phyloP scores from a whole-genome alignment of 1,140 invertebrate genomes.

The Drosophila sechellia region DNA sequence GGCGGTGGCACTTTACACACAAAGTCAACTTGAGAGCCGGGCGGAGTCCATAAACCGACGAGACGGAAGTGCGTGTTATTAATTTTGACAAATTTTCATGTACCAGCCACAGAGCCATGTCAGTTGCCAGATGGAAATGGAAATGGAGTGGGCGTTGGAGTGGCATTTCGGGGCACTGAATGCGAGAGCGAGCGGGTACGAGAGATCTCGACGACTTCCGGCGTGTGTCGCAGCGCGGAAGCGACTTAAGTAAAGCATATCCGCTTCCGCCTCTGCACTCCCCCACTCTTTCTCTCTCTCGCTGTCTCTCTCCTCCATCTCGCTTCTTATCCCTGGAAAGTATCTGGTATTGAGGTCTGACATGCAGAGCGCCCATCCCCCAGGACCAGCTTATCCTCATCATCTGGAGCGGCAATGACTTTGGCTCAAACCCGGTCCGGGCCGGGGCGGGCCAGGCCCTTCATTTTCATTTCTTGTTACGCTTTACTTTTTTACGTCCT shows the following conservation, averaged over 20 bases:
- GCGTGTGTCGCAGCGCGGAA: conserved; percentile 78
- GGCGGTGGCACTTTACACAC: conserved; percentile 24
- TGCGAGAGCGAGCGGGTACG: neutral
- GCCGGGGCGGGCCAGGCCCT: conserved; percentile 49
- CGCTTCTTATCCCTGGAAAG: conserved; percentile 22
- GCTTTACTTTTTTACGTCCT: conserved; percentile 72
- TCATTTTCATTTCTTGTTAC: conserved; percentile 82
- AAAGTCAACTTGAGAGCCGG: conserved; percentile 22
- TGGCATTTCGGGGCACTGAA: conserved; percentile 4
- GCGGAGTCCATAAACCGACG: conserved; percentile 65
- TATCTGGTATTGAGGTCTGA: conserved; percentile 52
- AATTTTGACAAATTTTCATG: conserved; percentile 84
- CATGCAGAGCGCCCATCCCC: conserved; percentile 50
- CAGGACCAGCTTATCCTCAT: conserved; percentile 32
- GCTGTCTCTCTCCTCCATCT: neutral
- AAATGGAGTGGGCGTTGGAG: conserved; percentile 27
- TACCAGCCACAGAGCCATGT: conserved; percentile 43
- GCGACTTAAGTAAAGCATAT: conserved; percentile 83
- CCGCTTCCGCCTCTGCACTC: conserved; percentile 74
- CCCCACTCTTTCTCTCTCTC: neutral
- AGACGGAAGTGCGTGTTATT: conserved; percentile 81
- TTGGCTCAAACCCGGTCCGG: conserved; percentile 55
- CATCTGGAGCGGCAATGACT: conserved; percentile 71
- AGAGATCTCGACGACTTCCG: conserved; percentile 71
- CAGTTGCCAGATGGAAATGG: conserved; percentile 53